These are phyloP conservation scores for Avahi laniger DNA, from an alignment of 2,797 vertebrate genomes.

Conservation along the genomic window DNA sequence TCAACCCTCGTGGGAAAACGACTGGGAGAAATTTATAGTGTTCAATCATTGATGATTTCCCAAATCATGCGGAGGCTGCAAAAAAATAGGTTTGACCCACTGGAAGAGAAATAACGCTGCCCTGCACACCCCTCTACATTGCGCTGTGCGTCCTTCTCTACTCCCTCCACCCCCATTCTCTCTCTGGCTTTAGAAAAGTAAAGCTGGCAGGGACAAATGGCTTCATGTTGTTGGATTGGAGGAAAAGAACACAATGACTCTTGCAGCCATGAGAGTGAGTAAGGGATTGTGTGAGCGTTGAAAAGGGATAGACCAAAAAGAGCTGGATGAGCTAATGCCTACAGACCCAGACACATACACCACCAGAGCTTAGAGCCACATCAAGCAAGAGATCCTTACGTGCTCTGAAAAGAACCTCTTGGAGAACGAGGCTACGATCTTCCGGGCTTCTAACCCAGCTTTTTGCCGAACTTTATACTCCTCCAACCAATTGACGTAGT, in stretches of 20 bases:
- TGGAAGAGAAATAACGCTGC: background rate
- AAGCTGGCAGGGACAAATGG: constrained; percentile 68
- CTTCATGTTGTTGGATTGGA: constrained; percentile 34
- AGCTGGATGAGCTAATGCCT: constrained; percentile 43
- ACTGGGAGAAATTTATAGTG: background rate
- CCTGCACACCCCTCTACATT: background rate
- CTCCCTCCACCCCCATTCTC: background rate
- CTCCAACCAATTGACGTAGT: constrained; percentile 93
- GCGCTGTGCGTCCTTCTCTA: background rate
- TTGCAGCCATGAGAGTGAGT: background rate
- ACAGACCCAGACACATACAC: background rate
- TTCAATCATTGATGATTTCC: background rate
- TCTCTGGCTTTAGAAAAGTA: constrained; percentile 64
- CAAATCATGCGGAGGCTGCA: background rate
- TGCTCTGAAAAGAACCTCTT: constrained; percentile 98
- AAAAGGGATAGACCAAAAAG: background rate
- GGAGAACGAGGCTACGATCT: constrained; percentile 94
- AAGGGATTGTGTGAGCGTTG: background rate
- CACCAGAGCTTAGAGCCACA: background rate
- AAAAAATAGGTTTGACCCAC: constrained; percentile 5
- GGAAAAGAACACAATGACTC: constrained; percentile 63
- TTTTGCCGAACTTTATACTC: constrained; percentile 94
- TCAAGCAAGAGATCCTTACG: constrained; percentile 85
- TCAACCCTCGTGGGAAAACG: constrained; percentile 6
- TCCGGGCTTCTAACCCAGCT: constrained; percentile 92